Evolutionary conservation across 2,797 vertebrate genomes (phyloP), one percentile per base, ranked within the genome.

Genomic region (Varecia variegata): DNA sequence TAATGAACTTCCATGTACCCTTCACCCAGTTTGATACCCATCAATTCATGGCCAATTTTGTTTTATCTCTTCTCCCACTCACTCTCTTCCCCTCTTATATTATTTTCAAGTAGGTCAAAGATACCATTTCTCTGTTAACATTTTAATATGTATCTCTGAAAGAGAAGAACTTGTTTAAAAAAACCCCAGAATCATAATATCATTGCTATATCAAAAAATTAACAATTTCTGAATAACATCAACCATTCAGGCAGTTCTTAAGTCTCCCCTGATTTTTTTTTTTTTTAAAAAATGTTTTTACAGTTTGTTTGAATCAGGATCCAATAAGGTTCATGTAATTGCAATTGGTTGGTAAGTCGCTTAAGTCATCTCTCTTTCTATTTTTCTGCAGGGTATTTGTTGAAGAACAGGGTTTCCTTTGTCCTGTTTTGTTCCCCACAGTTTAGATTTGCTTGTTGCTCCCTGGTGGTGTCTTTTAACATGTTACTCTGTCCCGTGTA

Each of bases 1-100:
- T 4, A 1, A 0, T 0, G 23, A n/a, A 1, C n/a, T 20, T 45
- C 4, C 1, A 0, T 0, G 30, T 2, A 17, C 11, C 67, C 27
- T 0, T 4, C 30, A 15, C 3, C 23, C 35, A 5, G 50, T 65
- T 18, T 4, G 4, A 38, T 21, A 4, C 23, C 0, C 18, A 25
- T 30, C 40, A 12, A 0, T 3, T 60, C 3, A 0, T 0, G 30
- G 40, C 23, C 30, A 14, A 0, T 7, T 73, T 40, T 15, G 32
- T 50, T 35, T 52, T 30, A 7, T 25, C 20, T 50, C 30, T 67
- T 76, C 17, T 76, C 8, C 23, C 0, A 1, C n/a, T 12, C 1
- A 8, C 13, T 47, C 12, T 32, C n/a, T 30, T 20, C 6, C 50
- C 38, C 35, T 13, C 74, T 74, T 20, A 40, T 13, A 10, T 74